Base-by-base conservation (phyloP, 2,888 invertebrate genomes). In the Idaea straminata region DNA sequence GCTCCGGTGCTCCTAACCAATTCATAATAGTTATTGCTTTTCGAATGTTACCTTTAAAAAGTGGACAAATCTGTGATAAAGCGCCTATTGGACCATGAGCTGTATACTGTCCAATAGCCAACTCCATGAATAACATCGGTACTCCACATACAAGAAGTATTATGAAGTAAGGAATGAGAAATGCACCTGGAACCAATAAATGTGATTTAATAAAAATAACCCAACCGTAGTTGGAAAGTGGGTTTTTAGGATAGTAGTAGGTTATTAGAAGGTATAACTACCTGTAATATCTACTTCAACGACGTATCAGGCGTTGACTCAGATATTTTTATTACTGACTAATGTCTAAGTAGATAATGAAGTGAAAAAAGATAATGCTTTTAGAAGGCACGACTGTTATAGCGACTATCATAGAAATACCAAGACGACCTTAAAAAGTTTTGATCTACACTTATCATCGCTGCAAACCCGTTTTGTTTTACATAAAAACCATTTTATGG, bases 151-250 rank as follows among this genome's bases (percentile, higher is more conserved):
- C 94, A 79, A 98, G 86, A 91, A 98, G 95, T 89, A 98, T 97
- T 88, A 98, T 95, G 91, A 98, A 97, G 92, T 98, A 99, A 75
- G 98, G 98, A 88, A 98, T 96, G 85, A 98, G 95, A 93, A 98
- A 99, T 69, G 98, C 98, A 83, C 98, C 98, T 98, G 95, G 66
- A 94, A 93, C 77, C 77, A 83, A 71, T 10, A 10, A 47, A 10
- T 47, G 47, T 10, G 6, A 13, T 47, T 47, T 47, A 47, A 47
- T 5, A 47, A 7, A 47, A 47, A 4, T 47, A 4, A 6, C 10
- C 13, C 13, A 47, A 47, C 47, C 3, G 10, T 47, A 13, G 47
- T 13, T 7, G 36, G 4, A 36, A 36, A 25, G 25, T 36, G 36
- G 47, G 47, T 47, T 47, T 47, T 47, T 47, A 47, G 47, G 47